These are phyloP conservation scores for Phyllostomus discolor DNA, from an alignment of 2,113 vertebrate genomes.

Conservation along the genomic window DNA sequence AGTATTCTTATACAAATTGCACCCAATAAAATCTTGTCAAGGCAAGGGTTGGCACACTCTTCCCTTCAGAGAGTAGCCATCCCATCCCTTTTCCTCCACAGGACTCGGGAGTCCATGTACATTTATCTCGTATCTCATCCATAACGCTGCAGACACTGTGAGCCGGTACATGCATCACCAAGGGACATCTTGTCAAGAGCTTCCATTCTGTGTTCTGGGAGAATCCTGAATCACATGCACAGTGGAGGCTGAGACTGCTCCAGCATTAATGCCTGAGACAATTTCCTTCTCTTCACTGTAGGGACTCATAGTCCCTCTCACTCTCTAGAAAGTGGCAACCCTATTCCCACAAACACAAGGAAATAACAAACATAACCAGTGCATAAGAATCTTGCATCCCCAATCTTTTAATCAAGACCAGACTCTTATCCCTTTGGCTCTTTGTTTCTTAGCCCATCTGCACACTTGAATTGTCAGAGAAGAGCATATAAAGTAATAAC, in stretches of 20 bases:
- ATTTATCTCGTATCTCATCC: too few species aligned
- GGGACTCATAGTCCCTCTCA: neutral
- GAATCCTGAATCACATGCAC: neutral
- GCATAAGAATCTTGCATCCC: neutral
- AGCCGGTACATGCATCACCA: too few species aligned
- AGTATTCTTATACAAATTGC: too few species aligned
- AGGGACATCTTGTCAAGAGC: neutral
- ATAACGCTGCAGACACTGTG: too few species aligned
- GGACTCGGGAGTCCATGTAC: too few species aligned
- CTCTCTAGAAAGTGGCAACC: neutral
- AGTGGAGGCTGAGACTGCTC: neutral
- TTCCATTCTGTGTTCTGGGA: neutral
- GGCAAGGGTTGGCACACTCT: too few species aligned
- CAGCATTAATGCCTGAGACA: neutral
- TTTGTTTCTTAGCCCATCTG: neutral
- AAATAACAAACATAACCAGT: neutral
- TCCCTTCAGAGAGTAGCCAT: too few species aligned
- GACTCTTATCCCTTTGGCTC: neutral
- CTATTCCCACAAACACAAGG: neutral
- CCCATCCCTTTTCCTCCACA: too few species aligned
- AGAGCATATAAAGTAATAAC: neutral
- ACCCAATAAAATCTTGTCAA: too few species aligned
- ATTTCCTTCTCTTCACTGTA: neutral
- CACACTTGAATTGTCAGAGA: neutral
- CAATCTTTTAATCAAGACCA: neutral